Percentiles rank a stretch among this genome's conserved stretches.
phyloP scores from a whole-genome alignment of 2,888 invertebrate genomes.

The Lymantria dispar region DNA sequence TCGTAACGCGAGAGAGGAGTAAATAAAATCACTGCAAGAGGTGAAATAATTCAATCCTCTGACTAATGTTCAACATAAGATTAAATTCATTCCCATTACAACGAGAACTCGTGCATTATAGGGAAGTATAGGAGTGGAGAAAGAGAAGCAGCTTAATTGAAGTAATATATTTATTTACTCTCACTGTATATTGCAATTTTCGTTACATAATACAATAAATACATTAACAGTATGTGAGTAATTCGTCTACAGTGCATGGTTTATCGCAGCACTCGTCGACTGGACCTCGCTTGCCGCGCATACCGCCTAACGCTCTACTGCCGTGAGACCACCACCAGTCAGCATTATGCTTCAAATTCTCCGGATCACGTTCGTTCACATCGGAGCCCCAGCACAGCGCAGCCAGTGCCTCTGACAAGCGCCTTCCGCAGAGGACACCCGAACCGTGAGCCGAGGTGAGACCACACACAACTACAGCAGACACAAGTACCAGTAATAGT shows the following conservation, averaged over 20 bases:
- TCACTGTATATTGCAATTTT: neutral
- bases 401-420: neutral
- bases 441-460: neutral
- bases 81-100: too few relatives aligned
- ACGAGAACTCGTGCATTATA: too few relatives aligned
- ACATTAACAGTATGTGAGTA: constrained; percentile 18
- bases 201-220: neutral
- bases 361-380: neutral
- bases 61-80: too few relatives aligned
- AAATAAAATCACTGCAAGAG: too few relatives aligned
- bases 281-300: constrained; percentile 20
- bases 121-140: too few relatives aligned
- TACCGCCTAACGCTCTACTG: constrained; percentile 10
- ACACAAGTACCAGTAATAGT: neutral
- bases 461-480: neutral
- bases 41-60: too few relatives aligned
- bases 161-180: neutral
- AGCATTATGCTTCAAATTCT: constrained; percentile 11
- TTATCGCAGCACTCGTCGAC: constrained; percentile 28
- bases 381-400: neutral
- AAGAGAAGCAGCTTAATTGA: too few relatives aligned
- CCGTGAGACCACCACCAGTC: constrained; percentile 25
- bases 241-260: constrained; percentile 19
- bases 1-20: too few relatives aligned
- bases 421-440: neutral